Conservation (phyloP, 1,140 invertebrate species). For the Leptonema lineaticorne region DNA sequence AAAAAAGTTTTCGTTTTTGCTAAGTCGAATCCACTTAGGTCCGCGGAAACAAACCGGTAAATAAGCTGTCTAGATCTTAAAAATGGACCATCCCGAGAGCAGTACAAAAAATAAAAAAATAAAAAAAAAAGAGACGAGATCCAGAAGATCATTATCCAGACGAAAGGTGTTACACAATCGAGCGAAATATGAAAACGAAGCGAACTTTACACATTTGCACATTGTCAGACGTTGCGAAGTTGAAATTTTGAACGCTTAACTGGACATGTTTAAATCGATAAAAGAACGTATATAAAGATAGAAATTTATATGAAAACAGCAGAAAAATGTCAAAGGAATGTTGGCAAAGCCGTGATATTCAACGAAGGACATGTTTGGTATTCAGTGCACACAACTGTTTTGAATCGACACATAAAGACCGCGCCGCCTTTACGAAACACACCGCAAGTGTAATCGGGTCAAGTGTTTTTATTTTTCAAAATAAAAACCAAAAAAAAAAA, state of each 20-base stretch:
- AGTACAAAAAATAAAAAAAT: neutral
- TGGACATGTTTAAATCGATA: neutral
- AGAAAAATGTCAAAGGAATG: no score
- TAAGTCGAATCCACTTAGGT: no score
- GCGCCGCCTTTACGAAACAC: no score
- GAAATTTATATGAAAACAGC: no score
- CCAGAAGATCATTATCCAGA: neutral
- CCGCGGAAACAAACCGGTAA: constrained; percentile 4
- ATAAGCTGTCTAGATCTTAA: constrained; percentile 20
- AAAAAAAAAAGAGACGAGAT: neutral
- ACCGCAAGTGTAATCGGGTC: constrained; percentile 20
- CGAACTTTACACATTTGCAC: neutral
- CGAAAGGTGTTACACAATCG: neutral
- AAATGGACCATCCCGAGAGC: constrained; percentile 1
- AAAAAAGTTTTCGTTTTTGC: neutral
- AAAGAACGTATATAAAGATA: no score
- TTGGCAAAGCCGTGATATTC: no score
- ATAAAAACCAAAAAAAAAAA: neutral
- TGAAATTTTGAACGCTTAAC: neutral
- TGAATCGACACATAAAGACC: no score
- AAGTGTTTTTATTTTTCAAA: constrained; percentile 17
- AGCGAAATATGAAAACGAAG: neutral
- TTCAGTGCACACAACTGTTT: no score
- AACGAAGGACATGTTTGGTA: no score
- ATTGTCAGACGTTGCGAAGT: neutral